Conservation (phyloP, 2,888 invertebrate genomes). For the Sinhomidia bicolor region DNA sequence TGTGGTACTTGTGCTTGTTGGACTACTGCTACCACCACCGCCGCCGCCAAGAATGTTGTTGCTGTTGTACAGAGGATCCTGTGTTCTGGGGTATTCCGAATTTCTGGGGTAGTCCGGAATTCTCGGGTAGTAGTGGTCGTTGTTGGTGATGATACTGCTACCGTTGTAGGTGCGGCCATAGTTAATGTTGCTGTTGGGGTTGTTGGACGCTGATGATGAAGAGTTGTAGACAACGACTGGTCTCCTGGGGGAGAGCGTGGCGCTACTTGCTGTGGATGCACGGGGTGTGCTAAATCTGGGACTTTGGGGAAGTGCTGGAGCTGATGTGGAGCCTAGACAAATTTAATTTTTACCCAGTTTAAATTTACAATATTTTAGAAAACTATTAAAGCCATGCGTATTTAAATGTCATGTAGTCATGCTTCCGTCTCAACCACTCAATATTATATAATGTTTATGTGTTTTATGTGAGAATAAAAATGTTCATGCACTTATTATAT, state of each 20-base stretch:
- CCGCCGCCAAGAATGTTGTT: conserved; percentile 37
- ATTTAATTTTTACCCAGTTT: not conserved
- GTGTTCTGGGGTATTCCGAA: conserved; percentile 51
- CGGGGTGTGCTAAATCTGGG: conserved; percentile 83
- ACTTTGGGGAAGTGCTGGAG: conserved; percentile 84
- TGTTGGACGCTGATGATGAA: conserved; percentile 71
- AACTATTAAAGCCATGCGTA: conserved; percentile 57
- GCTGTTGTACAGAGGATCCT: conserved; percentile 60
- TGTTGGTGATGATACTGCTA: conserved; percentile 49
- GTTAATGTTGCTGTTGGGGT: conserved; percentile 35
- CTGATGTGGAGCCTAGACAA: conserved; percentile 82
- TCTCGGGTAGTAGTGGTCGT: conserved; percentile 50
- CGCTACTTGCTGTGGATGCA: conserved; percentile 82
- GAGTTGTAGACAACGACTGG: conserved; percentile 78
- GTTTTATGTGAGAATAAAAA: not conserved
- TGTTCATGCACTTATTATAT: not conserved
- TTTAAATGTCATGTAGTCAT: not conserved
- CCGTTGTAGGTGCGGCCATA: conserved; percentile 48
- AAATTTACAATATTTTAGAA: not conserved
- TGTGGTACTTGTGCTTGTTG: conserved; percentile 81
- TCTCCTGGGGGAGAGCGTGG: conserved; percentile 75
- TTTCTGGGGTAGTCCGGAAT: too few relatives aligned
- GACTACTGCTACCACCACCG: conserved; percentile 64
- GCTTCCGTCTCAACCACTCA: not conserved
- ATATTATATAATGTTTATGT: not conserved